phyloP scores from a whole-genome alignment of 2,113 vertebrate genomes.

The Oreochromis niloticus region DNA sequence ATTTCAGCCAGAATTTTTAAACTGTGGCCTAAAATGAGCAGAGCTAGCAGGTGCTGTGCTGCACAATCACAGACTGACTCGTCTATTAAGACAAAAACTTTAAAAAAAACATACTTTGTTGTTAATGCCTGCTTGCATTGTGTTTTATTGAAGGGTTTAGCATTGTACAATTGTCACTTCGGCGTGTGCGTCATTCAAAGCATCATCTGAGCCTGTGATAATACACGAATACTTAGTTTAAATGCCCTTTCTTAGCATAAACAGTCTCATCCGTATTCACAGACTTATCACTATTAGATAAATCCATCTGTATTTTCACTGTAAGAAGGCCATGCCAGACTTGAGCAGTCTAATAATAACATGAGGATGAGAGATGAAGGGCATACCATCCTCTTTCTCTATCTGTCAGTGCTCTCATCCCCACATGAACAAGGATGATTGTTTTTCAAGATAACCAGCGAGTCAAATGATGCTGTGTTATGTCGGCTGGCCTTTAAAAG shows the following conservation, averaged over 20 bases:
- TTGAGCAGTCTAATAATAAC: constrained; percentile 1
- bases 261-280: not conserved
- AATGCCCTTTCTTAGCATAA: not conserved
- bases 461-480: not conserved
- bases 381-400: not conserved
- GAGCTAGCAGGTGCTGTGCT: not conserved
- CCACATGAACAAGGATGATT: not conserved
- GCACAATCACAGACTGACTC: not conserved
- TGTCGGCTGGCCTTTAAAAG: constrained; percentile 32
- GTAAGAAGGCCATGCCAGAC: not conserved
- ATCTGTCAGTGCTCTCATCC: not conserved
- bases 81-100: not conserved
- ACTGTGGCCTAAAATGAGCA: not conserved
- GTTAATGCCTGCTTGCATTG: not conserved
- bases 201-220: not conserved
- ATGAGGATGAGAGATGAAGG: not conserved
- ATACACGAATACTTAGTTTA: not conserved
- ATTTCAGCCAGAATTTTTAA: not conserved
- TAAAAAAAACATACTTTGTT: not conserved
- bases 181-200: too few relatives aligned
- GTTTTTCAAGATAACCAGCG: constrained; percentile 2
- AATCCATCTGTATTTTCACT: not conserved
- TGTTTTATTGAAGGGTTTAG: not conserved
- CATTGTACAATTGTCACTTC: not conserved
- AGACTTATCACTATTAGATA: not conserved